Evolutionary conservation across 2,888 invertebrate genomes (phyloP), one percentile per base, ranked within the genome.

Genomic region (Drosophila silvestris): DNA sequence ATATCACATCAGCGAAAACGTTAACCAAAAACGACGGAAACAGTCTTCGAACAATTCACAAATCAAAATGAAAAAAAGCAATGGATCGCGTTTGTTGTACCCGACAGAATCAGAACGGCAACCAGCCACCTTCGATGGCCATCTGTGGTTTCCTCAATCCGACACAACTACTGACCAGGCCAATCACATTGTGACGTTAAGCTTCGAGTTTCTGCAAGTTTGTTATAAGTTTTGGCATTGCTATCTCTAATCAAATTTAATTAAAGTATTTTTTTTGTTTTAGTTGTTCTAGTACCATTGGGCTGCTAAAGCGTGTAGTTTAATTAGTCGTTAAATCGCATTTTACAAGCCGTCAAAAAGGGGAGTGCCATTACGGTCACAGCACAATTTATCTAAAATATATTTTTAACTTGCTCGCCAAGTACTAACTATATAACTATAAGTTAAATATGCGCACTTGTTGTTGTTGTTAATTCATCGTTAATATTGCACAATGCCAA

Each of bases 91-190:
- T 50, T 54, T 67, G 58, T 37, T 41, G 63, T 59, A 50, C 7
- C 9, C 14, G 16, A 54, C 83, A 79, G 70, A 82, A 79, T 79
- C 51, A 81, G 70, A 81, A 66, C 60, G 44, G 16, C 22, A 26
- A 47, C 37, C 22, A 52, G 37, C 28, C 35, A 53, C 33, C 59
- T 62, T 37, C 64, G 78, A 68, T 63, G 70, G 65, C 41, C 73
- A 77, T 44, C 51, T 41, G 28, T 41, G 60, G 68, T 70, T 83
- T 81, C 84, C 78, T 70, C 67, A 60, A 70, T 61, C 67, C 62
- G 39, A 22, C 22, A 16, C 33, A 50, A 19, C 19, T 30, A 14
- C 9, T 35, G 37, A 39, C 47, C 85, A n/a, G 37, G 44, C 75
- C 68, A 65, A 52, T 12, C 47, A 68, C 66, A 74, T 47, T 10